phyloP scores from a whole-genome alignment of 2,113 vertebrate genomes.

The Nycticryphes semicollaris region DNA sequence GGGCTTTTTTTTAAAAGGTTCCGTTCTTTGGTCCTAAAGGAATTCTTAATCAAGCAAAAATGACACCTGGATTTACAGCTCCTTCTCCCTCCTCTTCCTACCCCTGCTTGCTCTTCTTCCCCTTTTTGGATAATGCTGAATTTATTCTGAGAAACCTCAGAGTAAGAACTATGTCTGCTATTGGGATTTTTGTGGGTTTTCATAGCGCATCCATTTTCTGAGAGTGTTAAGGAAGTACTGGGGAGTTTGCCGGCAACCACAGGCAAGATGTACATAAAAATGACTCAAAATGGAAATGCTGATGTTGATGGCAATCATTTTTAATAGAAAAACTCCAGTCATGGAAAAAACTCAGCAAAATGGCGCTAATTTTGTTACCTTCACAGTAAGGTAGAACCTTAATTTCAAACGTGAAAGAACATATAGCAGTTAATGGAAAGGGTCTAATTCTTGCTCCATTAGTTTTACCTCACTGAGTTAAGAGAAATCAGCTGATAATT shows the following conservation, averaged over 20 bases:
- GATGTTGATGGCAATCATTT: background rate
- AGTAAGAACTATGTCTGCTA: background rate
- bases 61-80: background rate
- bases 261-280: background rate
- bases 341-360: slow-evolving; percentile 24
- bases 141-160: background rate
- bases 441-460: slow-evolving; percentile 34
- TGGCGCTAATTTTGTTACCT: background rate
- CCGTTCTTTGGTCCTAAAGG: slow-evolving; percentile 4
- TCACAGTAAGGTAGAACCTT: background rate
- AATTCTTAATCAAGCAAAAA: slow-evolving; percentile 53
- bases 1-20: background rate
- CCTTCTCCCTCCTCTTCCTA: background rate
- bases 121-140: background rate
- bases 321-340: background rate
- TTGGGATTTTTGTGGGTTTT: background rate
- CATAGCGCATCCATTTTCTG: background rate
- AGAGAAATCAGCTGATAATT: slow-evolving; percentile 25
- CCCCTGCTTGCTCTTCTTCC: background rate
- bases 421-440: slow-evolving; percentile 31
- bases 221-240: background rate
- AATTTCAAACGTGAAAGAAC: slow-evolving; percentile 40
- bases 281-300: background rate
- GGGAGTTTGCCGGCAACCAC: background rate
- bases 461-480: slow-evolving; percentile 31